Evolutionary conservation across 2,113 vertebrate species (phyloP), one percentile per base, ranked within the genome.

Genomic region (Prinia subflava): DNA sequence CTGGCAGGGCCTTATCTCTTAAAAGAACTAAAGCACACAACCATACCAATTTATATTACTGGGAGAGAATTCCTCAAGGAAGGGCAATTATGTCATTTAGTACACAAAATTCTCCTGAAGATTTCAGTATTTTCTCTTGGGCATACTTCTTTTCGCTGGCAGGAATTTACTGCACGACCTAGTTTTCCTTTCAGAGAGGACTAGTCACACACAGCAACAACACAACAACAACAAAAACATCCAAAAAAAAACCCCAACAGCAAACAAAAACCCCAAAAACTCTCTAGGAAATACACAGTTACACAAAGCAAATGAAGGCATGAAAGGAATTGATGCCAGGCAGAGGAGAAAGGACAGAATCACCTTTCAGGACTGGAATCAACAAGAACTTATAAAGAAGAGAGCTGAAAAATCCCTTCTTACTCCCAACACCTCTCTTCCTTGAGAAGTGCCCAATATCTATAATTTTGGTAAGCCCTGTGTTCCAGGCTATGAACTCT

Each of bases 151-250:
- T 93, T 74, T 89, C 0, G 1, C 90, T 81, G 67, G 78, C 49
- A 94, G 87, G 90, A 97, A 96, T 97, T 92, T 90, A 93, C 94
- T 83, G 92, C 25, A 64, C 1, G 4, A 92, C 70, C 88, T 74
- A 39, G 52, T 94, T 95, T 92, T 93, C 69, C 89, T 94, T 96
- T 93, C 56, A 63, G 96, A 95, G 85, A 87, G 83, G 47, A 93
- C 84, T 83, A 95, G 77, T 94, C 94, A 94, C 49, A 77, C 18
- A 73, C 42, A 74, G 27, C 9, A 33, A 24, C 33, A 33, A 24
- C 59, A 27, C 35, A 47, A 25, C 37, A 74, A 35, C 8, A 55
- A 64, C 25, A 47, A 8, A 30, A 37, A 6, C 28, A 16, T 11
- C 20, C 33, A 27, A 37, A 37, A 35, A 35, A 9, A 82, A 67